Conservation (phyloP, 2,113 vertebrate species). For the Jacana jacana region DNA sequence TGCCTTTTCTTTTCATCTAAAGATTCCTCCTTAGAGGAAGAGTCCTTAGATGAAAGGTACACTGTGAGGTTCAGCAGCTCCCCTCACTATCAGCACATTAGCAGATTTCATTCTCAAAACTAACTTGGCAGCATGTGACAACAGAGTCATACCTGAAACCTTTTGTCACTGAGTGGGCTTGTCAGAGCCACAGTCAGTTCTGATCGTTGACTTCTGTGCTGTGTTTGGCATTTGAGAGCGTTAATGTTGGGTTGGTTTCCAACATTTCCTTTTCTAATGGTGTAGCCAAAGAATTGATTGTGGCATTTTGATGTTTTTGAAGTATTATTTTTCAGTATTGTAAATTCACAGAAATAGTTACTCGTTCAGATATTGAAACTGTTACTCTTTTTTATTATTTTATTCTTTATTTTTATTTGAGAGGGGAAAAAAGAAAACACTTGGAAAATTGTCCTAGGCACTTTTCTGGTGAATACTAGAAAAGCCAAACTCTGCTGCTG, state of each 20-base stretch:
- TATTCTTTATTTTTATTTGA: slow-evolving; percentile 38
- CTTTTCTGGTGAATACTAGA: neutral
- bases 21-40: neutral
- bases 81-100: neutral
- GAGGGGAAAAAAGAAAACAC: neutral
- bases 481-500: neutral
- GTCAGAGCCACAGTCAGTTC: neutral
- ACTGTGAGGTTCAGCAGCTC: neutral
- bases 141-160: neutral
- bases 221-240: neutral
- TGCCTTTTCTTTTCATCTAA: neutral
- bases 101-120: neutral
- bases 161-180: neutral
- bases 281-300: neutral
- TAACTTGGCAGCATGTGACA: neutral
- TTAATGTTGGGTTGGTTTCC: neutral
- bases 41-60: neutral
- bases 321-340: neutral
- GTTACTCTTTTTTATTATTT: neutral
- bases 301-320: neutral
- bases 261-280: neutral
- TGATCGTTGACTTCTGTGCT: neutral
- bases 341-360: neutral
- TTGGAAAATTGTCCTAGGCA: slow-evolving; percentile 10
- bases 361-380: neutral